Base-by-base conservation (phyloP, 2,797 vertebrate species). In the Chelmon rostratus region DNA sequence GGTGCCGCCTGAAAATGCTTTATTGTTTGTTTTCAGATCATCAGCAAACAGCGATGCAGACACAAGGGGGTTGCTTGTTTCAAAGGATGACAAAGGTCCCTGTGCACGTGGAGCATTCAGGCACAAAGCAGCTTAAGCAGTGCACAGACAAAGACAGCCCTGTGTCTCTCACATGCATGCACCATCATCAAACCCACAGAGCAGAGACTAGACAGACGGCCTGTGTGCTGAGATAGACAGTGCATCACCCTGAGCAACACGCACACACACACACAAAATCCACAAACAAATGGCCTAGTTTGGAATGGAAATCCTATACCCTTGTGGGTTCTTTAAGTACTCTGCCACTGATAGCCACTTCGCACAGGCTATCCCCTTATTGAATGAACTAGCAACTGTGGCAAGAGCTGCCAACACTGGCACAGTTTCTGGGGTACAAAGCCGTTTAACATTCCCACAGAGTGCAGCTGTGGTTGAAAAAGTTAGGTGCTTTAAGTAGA, bases 21-120 rank as follows among this genome's bases (percentile, higher is more conserved):
- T 88, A 92, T 93, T 94, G 92, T 95, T 90, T 88, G 77, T 93
- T 94, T 94, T 93, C 68, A 88, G 88, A 93, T 91, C 78, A 95
- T 94, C 93, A 95, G 91, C 92, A 94, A 94, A 94, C 88, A 88
- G 84, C 54, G 68, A 77, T 61, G 74, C 78, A 64, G 87, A 92
- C 88, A 93, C 85, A 89, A 83, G 76, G 57, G 90, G 72, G 74
- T 11, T 70, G 84, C 82, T 91, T 92, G 90, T 94, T 92, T 84
- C 85, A 84, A 84, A 84, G 69, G 86, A 89, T 74, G 90, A 92
- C 89, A 94, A 94, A 91, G 84, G 87, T 88, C 68, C 64, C 80
- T 56, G 82, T 88, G 89, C 90, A 89, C 76, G 84, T 84, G 82
- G 83, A 88, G 82, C 84, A 54, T 78, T 93, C 85, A 64, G 83